Evolutionary conservation across 2,888 invertebrate genomes (phyloP), one percentile per base, ranked within the genome.

Genomic region (Caradrina kadenii): DNA sequence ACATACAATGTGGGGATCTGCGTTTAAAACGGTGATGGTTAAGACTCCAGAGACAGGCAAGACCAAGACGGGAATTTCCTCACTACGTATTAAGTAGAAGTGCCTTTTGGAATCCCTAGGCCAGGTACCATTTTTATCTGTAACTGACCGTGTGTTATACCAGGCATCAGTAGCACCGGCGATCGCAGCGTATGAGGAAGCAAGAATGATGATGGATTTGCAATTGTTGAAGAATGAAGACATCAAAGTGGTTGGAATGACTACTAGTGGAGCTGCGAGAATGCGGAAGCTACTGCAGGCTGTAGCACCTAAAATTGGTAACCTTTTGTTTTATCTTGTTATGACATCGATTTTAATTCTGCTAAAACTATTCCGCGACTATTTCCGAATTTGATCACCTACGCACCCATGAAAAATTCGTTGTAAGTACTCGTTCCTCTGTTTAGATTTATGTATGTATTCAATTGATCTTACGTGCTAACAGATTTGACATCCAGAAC

Each of bases 201-300:
- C 96, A 4, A 96, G 94, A 75, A 95, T 96, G 87, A 93, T 97
- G 67, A 92, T 96, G 73, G 97, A 97, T 83, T 92, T 96, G 75
- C 88, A 96, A 80, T 85, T 96, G 35, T 92, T 97, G 49, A 63
- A 52, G 22, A 62, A 52, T 68, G 92, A 90, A 69, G 78, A 92
- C 7, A 93, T 92, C 39, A 89, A 95, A 76, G 96, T 98, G 1
- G 91, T 98, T 45, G 98, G 98, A 6, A 97, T 98, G 96, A 98
- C 98, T 0, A 98, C 98, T 0, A 97, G 97, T 0, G 97, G 97
- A 58, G 98, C 98, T 0, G 98, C 98, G 0, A 96, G 97, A 71
- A 92, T 97, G 54, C 96, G 97, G 73, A 96, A 96, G 35, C 88
- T 97, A 4, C 88, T 98, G 45, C 94, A 96, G 62, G 92, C 96